These are phyloP conservation scores for Hiodon tergisus DNA, from an alignment of 2,113 vertebrate species.

Conservation along the genomic window DNA sequence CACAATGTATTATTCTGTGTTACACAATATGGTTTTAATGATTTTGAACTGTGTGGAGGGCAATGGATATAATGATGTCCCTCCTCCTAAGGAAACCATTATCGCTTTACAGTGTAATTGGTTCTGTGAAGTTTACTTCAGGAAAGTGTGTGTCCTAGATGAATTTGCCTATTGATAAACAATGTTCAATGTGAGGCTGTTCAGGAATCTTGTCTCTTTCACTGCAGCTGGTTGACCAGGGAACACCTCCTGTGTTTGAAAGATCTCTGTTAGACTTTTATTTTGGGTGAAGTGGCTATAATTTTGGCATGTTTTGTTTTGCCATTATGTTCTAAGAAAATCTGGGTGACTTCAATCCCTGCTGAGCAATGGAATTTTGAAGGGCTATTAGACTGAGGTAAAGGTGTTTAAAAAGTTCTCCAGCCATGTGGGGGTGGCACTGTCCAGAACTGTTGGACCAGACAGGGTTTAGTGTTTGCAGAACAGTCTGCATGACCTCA, in stretches of 20 bases:
- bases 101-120: background rate
- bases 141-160: background rate
- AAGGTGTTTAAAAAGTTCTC: slow-evolving; percentile 44
- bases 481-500: slow-evolving; percentile 14
- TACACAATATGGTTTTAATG: background rate
- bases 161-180: background rate
- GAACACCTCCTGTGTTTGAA: background rate
- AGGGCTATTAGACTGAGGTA: slow-evolving; percentile 29
- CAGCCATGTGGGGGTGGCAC: slow-evolving; percentile 36
- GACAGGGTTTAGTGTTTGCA: too few species aligned
- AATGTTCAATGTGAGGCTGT: background rate
- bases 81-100: background rate
- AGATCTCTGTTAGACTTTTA: too few species aligned
- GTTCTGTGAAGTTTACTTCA: too few species aligned
- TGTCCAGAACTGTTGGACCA: too few species aligned
- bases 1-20: background rate
- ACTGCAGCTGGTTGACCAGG: background rate
- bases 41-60: background rate
- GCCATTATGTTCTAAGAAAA: slow-evolving; percentile 21
- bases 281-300: background rate
- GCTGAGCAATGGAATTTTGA: slow-evolving; percentile 23
- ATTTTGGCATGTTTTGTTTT: background rate
- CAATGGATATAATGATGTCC: background rate
- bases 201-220: background rate
- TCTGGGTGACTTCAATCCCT: slow-evolving; percentile 41